A percentile compares a stretch with the other conserved stretches of the same genome.
phyloP scores from a whole-genome alignment of 2,797 vertebrate species.

The Borostomias antarcticus region DNA sequence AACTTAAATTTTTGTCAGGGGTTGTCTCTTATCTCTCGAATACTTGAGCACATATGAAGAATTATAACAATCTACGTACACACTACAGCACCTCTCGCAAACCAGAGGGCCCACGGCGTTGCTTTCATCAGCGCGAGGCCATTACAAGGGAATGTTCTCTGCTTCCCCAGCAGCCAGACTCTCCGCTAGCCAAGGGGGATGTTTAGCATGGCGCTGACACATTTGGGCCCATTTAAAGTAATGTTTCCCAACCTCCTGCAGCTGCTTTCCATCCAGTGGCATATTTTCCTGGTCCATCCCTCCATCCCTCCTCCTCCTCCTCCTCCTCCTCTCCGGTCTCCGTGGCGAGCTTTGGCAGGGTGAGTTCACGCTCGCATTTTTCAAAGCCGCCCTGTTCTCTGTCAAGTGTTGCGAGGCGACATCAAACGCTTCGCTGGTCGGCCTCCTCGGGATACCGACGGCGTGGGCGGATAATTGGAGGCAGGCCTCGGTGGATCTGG shows the following conservation, averaged over 20 bases:
- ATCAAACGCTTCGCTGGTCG: conserved; percentile 76
- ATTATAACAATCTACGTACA: too few species aligned
- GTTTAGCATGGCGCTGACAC: conserved; percentile 51
- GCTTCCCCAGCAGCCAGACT: background rate
- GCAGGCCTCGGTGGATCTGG: conserved; percentile 74
- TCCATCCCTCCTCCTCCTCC: conserved; percentile 28
- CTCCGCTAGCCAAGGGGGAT: background rate
- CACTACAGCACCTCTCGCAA: too few species aligned
- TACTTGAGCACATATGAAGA: too few species aligned
- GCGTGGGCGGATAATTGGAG: conserved; percentile 78
- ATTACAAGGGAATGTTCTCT: too few species aligned
- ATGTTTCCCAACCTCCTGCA: conserved; percentile 69
- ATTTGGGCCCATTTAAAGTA: conserved; percentile 74
- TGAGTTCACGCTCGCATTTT: conserved; percentile 70
- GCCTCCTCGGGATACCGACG: conserved; percentile 74
- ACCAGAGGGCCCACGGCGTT: too few species aligned
- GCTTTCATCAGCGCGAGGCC: too few species aligned
- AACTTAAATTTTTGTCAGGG: too few species aligned
- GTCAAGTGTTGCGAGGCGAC: conserved; percentile 80
- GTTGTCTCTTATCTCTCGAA: conserved; percentile 1
- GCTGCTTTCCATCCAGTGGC: conserved; percentile 78
- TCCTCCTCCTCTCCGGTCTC: conserved; percentile 63
- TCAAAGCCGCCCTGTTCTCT: conserved; percentile 77
- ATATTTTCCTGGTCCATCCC: conserved; percentile 63
- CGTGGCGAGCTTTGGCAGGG: conserved; percentile 73